Base-by-base conservation (phyloP, 2,797 vertebrate species). In the Atherinosoma microstoma region DNA sequence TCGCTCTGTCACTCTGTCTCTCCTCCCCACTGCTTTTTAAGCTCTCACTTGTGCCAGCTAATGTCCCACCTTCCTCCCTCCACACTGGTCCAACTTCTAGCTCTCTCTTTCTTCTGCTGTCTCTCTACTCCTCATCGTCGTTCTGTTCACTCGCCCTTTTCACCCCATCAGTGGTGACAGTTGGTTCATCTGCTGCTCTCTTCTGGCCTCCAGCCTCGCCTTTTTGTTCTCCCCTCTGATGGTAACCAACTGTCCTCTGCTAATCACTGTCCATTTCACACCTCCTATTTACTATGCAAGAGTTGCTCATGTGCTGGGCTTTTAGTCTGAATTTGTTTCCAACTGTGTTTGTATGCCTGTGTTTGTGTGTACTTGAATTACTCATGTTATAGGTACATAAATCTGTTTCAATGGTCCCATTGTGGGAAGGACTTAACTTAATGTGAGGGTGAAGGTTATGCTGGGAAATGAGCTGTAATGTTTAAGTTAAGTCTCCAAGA, bases 41-140 rank as follows among this genome's bases (percentile, higher is more conserved):
- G 51, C 67, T 74, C 64, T 62, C 66, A 30, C 58, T 78, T 53
- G 63, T 82, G 77, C 76, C 85, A 80, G 32, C 59, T 78, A 78
- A 84, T 87, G 61, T 84, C 59, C 85, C 76, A 73, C 80, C 85
- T 78, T 77, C 71, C 58, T 61, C 67, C 70, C 38, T 56, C 49
- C 63, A 56, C 51, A 62, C 49, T 67, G 67, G 66, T 78, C 79
- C 69, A 67, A 36, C 68, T 64, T 64, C 22, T 42, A 22, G 7
- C 67, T 59, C 27, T 53, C 53, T 57, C 32, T 22, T 45, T 75
- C 34, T 56, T 20, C 60, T 51, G 29, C 64, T 69, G 61, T 49
- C 45, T 67, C 40, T 40, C 7, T 68, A 49, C 57, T 78, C 65
- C 58, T 82, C 70, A 60, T 87, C 79, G 38, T 83, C 78, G 71